Base-by-base conservation (phyloP, 2,797 vertebrate genomes). In the Bothrops alternatus region DNA sequence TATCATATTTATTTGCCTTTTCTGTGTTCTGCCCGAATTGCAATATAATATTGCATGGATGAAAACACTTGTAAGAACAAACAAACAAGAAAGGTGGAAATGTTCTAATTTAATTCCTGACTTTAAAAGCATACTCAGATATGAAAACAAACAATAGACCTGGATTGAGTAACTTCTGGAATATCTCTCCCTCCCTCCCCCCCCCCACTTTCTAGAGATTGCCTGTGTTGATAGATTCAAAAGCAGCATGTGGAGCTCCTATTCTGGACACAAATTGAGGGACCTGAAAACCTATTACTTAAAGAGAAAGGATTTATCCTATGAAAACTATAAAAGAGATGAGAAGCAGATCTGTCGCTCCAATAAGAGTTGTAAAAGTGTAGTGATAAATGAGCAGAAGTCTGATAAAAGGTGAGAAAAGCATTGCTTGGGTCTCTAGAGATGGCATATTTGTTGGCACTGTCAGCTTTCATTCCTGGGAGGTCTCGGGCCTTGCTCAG, bases 211-310 rank as follows among this genome's bases (percentile, higher is more conserved):
- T 89, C 6, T 65, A 93, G 87, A n/a, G 11, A 65, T 65, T 37
- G 37, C 65, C 14, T 57, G 20, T 50, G 90, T 23, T 78, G 93
- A 96, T 63, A 96, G 96, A 90, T 97, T 96, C 93, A 96, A 94
- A 93, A 93, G 96, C 87, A 95, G 95, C 32, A 93, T 93, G 94
- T 94, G 96, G 92, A 94, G 53, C 88, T 96, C 96, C 82, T 97
- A 94, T 90, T 95, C 96, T 28, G 88, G 93, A 50, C 94, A 96
- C 47, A 94, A 95, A 90, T 93, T 96, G 60, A 96, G 65, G 28
- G 13, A 89, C 69, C 90, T 96, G 93, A 97, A 97, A 93, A 60
- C 28, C 0, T 55, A 63, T 47, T 85, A 82, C 26, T 2, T 25
- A 42, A 1, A 6, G 5, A 37, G 42, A 11, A 57, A 55, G 3